Base-by-base conservation (phyloP, 2,888 invertebrate genomes). In the Cephus spinipes region DNA sequence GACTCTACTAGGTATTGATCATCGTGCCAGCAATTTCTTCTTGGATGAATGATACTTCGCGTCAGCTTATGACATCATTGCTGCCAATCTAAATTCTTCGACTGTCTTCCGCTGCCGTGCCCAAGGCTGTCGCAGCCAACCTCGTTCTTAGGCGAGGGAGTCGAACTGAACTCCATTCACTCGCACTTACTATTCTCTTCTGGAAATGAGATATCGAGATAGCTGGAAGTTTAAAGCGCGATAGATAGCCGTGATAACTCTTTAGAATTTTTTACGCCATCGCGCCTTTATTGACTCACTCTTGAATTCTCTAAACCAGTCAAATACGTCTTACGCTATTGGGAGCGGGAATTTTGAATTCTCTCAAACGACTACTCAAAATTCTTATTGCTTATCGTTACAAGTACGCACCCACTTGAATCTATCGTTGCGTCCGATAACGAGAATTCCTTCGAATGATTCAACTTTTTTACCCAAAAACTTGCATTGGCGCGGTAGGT, bases 161-260 rank as follows among this genome's bases (percentile, higher is more conserved):
- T 31, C 31, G 71, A 33, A 30, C 6, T 23, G 12, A 23, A 71
- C n/a, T 71, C 71, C 71, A 71, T 71, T 71, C 71, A 30, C 71
- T 71, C 71, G 71, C 15, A 33, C 71, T 71, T 33, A 71, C 33
- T 71, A 33, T 71, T 71, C 71, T 71, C 71, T 71, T 71, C 23
- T 71, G 71, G 11, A 30, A 30, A 32, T 33, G 71, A 71, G 71
- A 71, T 23, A 11, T 33, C 71, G 33, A 23, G 71, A 30, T 55
- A 23, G 6, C 9, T 23, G 23, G 23, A 55, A 6, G 23, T 55
- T 55, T 2, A 55, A 55, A 23, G 23, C 9, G 2, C 9, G 55
- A 55, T 23, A 9, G 9, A 23, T 55, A 9, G 15, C 6, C 55
- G 55, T 55, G 55, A 23, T 15, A 23, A 55, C 15, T 55, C 23